These are phyloP conservation scores for Pimephales promelas DNA, from an alignment of 2,113 vertebrate species.

Conservation along the genomic window DNA sequence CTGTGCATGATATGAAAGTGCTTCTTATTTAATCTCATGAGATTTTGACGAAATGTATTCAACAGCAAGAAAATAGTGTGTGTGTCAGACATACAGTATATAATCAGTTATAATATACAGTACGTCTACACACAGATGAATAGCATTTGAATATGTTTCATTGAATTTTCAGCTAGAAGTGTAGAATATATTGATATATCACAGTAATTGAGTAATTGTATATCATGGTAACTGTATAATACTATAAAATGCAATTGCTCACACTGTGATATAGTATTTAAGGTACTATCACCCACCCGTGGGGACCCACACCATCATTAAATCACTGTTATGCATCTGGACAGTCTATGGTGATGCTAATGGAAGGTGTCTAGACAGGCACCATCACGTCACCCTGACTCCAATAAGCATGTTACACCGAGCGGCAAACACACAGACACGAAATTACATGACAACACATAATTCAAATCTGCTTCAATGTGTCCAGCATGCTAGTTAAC, in stretches of 20 bases:
- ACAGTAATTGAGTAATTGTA: not conserved
- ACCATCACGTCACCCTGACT: constrained; percentile 20
- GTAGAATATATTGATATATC: not conserved
- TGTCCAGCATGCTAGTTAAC: not conserved
- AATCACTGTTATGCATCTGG: constrained; percentile 2
- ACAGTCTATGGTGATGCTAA: constrained; percentile 15
- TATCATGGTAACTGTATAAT: not conserved
- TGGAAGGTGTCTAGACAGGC: constrained; percentile 42
- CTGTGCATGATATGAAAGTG: no score
- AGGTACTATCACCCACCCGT: not conserved
- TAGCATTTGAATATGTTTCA: no score
- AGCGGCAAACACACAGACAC: constrained; percentile 16
- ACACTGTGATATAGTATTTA: not conserved
- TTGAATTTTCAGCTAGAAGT: no score
- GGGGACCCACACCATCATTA: constrained; percentile 1
- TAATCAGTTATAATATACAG: no score
- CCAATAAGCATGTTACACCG: not conserved
- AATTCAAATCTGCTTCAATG: not conserved
- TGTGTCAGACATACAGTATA: no score
- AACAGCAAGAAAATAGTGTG: no score
- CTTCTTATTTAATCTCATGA: no score
- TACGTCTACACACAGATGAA: no score
- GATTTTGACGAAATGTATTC: no score
- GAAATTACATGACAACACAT: not conserved
- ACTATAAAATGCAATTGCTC: not conserved